Conservation (phyloP, 2,797 vertebrate genomes). For the Selene dorsalis region DNA sequence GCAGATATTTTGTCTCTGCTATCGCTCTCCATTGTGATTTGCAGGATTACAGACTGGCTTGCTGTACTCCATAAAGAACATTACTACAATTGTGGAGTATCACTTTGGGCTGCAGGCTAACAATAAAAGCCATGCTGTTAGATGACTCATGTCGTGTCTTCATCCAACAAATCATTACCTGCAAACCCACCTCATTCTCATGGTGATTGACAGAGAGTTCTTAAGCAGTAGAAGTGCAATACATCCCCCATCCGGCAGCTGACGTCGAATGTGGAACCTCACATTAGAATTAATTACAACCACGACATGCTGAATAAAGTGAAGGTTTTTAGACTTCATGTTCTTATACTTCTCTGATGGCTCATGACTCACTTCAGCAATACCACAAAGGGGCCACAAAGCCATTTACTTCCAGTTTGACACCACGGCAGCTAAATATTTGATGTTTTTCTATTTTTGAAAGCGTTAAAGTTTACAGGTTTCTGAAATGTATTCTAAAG, state of each 20-base stretch:
- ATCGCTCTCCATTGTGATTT: neutral
- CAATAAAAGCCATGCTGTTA: neutral
- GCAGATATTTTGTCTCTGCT: neutral
- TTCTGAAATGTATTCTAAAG: slow-evolving; percentile 18
- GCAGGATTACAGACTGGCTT: neutral
- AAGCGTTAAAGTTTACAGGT: slow-evolving; percentile 24
- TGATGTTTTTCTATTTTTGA: slow-evolving; percentile 56
- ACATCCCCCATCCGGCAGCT: neutral
- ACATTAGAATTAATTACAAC: no score
- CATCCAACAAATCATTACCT: neutral
- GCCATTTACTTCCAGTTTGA: slow-evolving; percentile 32
- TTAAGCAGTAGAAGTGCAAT: neutral
- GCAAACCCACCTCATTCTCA: neutral
- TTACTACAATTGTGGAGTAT: neutral
- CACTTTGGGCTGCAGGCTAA: neutral
- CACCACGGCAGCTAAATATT: slow-evolving; percentile 53
- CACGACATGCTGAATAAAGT: no score
- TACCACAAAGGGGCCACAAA: slow-evolving; percentile 11
- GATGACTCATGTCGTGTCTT: neutral
- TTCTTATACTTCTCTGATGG: neutral
- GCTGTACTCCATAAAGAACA: neutral
- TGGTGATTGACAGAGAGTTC: neutral
- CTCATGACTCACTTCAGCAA: slow-evolving; percentile 1
- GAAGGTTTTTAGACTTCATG: neutral
- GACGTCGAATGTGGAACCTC: neutral